Base-by-base conservation (phyloP, 1,140 invertebrate genomes). In the Ctenoplectra terminalis region DNA sequence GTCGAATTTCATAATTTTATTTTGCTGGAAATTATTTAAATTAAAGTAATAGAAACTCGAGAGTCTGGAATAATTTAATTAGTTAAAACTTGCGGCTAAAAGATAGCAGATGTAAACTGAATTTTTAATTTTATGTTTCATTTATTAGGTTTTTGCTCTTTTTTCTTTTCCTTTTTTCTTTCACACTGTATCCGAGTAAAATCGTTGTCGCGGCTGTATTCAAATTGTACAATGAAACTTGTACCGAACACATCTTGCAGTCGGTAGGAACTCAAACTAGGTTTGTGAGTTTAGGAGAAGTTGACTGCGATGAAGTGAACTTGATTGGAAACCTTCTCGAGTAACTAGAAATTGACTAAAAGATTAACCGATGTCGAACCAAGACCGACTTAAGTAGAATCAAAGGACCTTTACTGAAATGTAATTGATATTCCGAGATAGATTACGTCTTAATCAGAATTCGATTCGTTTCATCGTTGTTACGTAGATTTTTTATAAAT, bases 281-380 rank as follows among this genome's bases (percentile, higher is more conserved):
- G 29, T 50, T 70, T 31, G 48, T 34, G 29, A 70, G 66, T 50
- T 69, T 29, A 43, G 3, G 23, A n/a, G 46, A 70, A 50, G 67
- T 70, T 70, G 67, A 70, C 48, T 50, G 29, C 34, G 31, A 70
- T 70, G 43, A 70, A 70, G 46, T 29, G 46, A 70, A 52, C 46
- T 70, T 70, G 46, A 70, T 34, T 70, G 67, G 67, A 48, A 50
- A 50, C 67, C 29, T 37, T 52, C 46, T 70, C n/a, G 67, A n/a
- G 20, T 37, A 31, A 50, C 46, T 48, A 43, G 67, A 7, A 70
- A 52, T 70, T 34, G 23, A 34, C 23, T 52, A 17, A 31, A 29
- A 50, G 67, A 70, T 70, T 34, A 70, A 70, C 46, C 23, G 31
- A 31, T 70, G 67, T 50, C 31, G 31, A n/a, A 26, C 26, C 26